Evolutionary conservation across 1,140 invertebrate genomes (phyloP), one percentile per base, ranked within the genome.

Genomic region (Cotesia typhae): DNA sequence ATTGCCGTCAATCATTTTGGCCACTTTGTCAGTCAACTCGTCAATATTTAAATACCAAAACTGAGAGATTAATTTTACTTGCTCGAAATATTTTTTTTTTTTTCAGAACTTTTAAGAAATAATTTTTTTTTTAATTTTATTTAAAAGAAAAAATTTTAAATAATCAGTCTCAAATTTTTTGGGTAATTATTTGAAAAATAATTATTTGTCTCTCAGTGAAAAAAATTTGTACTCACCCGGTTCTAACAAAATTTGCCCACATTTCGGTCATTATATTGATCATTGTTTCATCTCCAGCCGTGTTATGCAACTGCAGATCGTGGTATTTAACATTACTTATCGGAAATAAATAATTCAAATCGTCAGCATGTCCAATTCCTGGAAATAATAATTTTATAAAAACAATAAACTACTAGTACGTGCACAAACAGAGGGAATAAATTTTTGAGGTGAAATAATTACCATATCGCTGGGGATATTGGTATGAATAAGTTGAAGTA

Each of bases 351-450:
- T 88, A 89, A 67, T 85, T 78, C 3, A 89, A 55, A 4, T 89
- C 88, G 60, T 89, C 88, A 0, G 77, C 78, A 72, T 89, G 88
- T 9, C 75, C 41, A 1, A 88, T 82, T 4, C 88, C 88, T 88
- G 70, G 1, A 79, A 75, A 73, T 52, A 70, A 72, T 41, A 70
- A 28, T 61, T 63, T 59, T 28, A 28, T 28, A 28, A 28, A 28
- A 67, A 51, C 63, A 52, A 5, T n/a, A 36, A 20, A 68, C 28
- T 66, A 74, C 51, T 61, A 53, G 67, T 70, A 57, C 14, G 57
- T 41, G 35, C 17, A 41, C 36, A 60, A 17, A 47, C 47, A 51
- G 47, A 51, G 12, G 1, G 70, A 36, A 36, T 72, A 12, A 17
- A 10, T 73, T 36, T 14, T 12, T 73, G 0, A 67, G 20, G 9